Conservation (phyloP, 2,888 invertebrate species). For the Drosophila antonietae region DNA sequence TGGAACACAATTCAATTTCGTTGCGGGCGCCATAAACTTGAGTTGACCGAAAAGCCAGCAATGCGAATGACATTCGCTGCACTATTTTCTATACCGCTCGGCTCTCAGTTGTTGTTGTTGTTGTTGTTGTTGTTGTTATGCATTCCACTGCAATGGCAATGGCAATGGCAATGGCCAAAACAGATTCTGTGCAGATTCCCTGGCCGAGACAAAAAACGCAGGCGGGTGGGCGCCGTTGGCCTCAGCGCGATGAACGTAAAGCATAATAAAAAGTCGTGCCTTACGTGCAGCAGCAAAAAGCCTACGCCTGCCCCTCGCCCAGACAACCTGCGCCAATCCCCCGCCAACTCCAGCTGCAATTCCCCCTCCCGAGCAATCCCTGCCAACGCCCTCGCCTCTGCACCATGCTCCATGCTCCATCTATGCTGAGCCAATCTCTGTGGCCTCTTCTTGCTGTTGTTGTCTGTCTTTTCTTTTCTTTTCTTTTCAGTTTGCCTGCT, state of each 20-base stretch:
- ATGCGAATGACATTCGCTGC: conserved; percentile 76
- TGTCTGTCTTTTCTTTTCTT: conserved; percentile 15
- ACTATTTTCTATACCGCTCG: conserved; percentile 59
- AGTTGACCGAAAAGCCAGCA: conserved; percentile 55
- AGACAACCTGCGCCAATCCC: not conserved
- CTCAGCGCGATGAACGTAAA: conserved; percentile 71
- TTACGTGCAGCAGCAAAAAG: conserved; percentile 70
- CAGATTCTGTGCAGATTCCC: conserved; percentile 66
- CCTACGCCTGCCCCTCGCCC: not conserved
- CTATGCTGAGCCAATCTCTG: conserved; percentile 48
- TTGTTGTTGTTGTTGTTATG: conserved; percentile 65
- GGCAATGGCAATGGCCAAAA: conserved; percentile 73
- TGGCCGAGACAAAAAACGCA: conserved; percentile 69
- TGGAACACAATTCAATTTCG: conserved; percentile 58
- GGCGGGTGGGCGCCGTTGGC: conserved; percentile 78
- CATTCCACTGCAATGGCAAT: conserved; percentile 69
- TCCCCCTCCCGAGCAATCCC: not conserved
- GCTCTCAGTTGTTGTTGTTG: conserved; percentile 32
- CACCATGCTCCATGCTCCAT: conserved; percentile 21
- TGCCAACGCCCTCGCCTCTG: too few species aligned
- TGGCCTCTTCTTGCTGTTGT: conserved; percentile 15
- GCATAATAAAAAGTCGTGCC: conserved; percentile 78
- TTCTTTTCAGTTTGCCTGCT: not conserved
- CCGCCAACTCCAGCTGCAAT: not conserved
- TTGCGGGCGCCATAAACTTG: conserved; percentile 67